These are phyloP conservation scores for Sipha flava DNA, from an alignment of 1,140 invertebrate species.

Conservation along the genomic window DNA sequence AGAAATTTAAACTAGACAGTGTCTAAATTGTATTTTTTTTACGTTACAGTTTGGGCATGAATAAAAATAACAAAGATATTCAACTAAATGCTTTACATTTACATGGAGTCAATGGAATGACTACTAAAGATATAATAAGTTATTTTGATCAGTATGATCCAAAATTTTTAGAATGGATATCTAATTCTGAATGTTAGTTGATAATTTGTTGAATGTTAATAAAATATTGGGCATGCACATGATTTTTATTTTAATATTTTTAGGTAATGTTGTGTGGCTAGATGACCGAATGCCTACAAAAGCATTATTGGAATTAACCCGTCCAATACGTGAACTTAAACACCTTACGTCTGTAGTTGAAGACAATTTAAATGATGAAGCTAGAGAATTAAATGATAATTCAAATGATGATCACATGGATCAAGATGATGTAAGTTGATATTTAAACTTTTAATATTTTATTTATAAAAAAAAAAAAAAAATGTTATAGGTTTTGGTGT, in stretches of 20 bases:
- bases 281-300: constrained; percentile 15
- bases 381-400: neutral
- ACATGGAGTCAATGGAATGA: constrained; percentile 17
- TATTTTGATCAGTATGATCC: constrained; percentile 20
- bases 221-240: neutral
- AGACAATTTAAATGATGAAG: neutral
- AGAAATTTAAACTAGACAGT: neutral
- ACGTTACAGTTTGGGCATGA: neutral
- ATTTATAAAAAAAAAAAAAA: no score
- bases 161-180: constrained; percentile 29
- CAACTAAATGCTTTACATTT: constrained; percentile 19
- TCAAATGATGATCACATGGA: constrained; percentile 13
- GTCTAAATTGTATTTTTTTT: neutral
- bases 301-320: constrained; percentile 1
- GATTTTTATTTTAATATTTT: neutral
- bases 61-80: constrained; percentile 26
- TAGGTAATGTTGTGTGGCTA: constrained; percentile 23
- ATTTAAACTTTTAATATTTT: neutral
- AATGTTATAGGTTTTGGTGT: constrained; percentile 2
- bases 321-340: constrained; percentile 4
- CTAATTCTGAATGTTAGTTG: constrained; percentile 3
- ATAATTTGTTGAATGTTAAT: neutral
- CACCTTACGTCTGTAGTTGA: neutral
- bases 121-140: neutral
- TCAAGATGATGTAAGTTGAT: constrained; percentile 1